These are phyloP conservation scores for Oegoconia quadripuncta DNA, from an alignment of 2,888 invertebrate genomes.

Conservation along the genomic window DNA sequence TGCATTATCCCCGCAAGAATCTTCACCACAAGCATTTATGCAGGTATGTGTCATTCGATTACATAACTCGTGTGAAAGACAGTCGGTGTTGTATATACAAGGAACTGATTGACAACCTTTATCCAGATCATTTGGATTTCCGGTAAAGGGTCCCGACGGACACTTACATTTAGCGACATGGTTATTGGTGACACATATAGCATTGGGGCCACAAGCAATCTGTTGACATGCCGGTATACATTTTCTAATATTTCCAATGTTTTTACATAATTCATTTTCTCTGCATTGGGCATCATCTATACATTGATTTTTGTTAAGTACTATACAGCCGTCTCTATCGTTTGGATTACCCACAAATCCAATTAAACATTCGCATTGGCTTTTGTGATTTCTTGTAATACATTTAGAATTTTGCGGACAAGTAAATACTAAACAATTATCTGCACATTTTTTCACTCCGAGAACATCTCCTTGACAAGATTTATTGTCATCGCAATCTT, in stretches of 20 bases:
- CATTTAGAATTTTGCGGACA: slow-evolving; percentile 92
- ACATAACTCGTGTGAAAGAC: slow-evolving; percentile 88
- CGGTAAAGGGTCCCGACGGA: slow-evolving; percentile 91
- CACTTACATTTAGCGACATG: slow-evolving; percentile 94
- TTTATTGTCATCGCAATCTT: slow-evolving; percentile 84
- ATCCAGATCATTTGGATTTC: slow-evolving; percentile 88
- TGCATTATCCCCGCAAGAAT: slow-evolving; percentile 91
- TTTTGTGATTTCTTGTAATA: slow-evolving; percentile 84
- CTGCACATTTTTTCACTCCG: slow-evolving; percentile 89
- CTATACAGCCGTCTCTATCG: slow-evolving; percentile 91
- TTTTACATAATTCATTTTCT: slow-evolving; percentile 89
- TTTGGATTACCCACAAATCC: slow-evolving; percentile 95
- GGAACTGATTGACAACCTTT: slow-evolving; percentile 89
- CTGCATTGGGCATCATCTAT: slow-evolving; percentile 88
- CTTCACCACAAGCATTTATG: slow-evolving; percentile 88
- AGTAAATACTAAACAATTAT: slow-evolving; percentile 88
- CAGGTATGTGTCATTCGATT: slow-evolving; percentile 91
- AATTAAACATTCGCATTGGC: slow-evolving; percentile 89
- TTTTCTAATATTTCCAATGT: slow-evolving; percentile 78
- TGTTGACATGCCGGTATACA: slow-evolving; percentile 90
- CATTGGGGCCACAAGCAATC: slow-evolving; percentile 89
- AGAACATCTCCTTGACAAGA: slow-evolving; percentile 91
- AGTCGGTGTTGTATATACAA: slow-evolving; percentile 92
- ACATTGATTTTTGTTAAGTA: slow-evolving; percentile 86
- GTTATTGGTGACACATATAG: slow-evolving; percentile 92